These are phyloP conservation scores for Drosophila nigrodunni DNA, from an alignment of 1,140 invertebrate species.

Conservation along the genomic window DNA sequence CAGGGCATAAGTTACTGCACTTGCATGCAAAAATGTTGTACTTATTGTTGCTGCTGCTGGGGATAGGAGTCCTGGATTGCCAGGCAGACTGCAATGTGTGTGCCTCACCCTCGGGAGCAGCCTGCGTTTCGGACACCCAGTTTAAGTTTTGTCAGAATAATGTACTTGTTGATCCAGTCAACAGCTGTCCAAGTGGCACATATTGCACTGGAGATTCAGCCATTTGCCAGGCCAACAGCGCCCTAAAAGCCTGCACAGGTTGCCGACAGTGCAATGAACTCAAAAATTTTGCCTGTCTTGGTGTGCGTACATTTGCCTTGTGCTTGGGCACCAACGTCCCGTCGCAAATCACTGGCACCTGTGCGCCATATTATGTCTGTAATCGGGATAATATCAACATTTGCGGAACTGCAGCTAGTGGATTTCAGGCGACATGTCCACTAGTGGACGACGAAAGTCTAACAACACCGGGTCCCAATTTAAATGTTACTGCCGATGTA, in stretches of 20 bases:
- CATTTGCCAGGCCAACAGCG: not conserved
- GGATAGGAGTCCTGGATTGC: conserved; percentile 28
- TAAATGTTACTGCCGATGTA: conserved; percentile 16
- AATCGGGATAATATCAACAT: conserved; percentile 23
- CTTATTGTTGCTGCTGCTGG: conserved; percentile 34
- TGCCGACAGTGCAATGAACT: not conserved
- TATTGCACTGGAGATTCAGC: not conserved
- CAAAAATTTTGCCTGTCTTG: conserved; percentile 6
- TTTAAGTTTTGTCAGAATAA: conserved; percentile 40
- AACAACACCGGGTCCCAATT: not conserved
- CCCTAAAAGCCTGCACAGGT: not conserved
- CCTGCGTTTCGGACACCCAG: conserved; percentile 48
- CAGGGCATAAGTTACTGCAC: conserved; percentile 11
- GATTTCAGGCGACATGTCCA: conserved; percentile 18
- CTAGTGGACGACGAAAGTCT: not conserved
- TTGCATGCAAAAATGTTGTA: conserved; percentile 38
- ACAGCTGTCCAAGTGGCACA: not conserved
- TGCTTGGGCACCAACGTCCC: not conserved
- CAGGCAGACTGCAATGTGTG: conserved; percentile 48
- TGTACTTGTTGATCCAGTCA: not conserved
- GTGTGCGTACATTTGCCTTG: conserved; percentile 17
- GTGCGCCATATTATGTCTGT: conserved; percentile 25
- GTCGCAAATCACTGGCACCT: conserved; percentile 8
- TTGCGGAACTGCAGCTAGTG: not conserved
- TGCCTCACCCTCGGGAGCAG: not conserved